These are phyloP conservation scores for Halichoerus grypus DNA, from an alignment of 2,113 vertebrate genomes.

Conservation along the genomic window DNA sequence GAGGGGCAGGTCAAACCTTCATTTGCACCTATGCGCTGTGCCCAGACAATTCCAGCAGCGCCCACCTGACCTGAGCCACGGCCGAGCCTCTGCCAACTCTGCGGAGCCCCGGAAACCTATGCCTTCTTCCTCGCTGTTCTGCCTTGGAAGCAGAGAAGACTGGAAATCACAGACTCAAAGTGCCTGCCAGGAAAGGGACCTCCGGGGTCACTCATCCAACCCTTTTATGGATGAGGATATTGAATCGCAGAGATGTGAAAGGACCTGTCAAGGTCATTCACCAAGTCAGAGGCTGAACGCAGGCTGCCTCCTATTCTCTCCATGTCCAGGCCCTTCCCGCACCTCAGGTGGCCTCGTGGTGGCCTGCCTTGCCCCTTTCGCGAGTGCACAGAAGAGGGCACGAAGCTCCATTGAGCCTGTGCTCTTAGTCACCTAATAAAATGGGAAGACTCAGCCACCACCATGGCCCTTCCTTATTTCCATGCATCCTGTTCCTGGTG, in stretches of 20 bases:
- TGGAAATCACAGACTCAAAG: background rate
- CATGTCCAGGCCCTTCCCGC: background rate
- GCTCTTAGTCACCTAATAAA: slow-evolving; percentile 49
- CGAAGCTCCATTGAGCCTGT: background rate
- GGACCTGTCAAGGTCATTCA: background rate
- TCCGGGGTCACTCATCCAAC: fast-evolving
- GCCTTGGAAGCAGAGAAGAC: background rate
- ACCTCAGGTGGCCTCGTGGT: background rate
- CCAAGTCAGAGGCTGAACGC: background rate
- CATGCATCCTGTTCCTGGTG: background rate
- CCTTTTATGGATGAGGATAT: too few relatives aligned
- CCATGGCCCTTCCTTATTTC: background rate
- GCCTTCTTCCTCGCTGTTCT: background rate
- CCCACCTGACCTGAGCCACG: fast-evolving
- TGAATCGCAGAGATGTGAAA: too few relatives aligned
- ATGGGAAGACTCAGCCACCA: background rate
- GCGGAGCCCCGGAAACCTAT: background rate
- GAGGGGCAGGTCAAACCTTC: too few relatives aligned
- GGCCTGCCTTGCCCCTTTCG: fast-evolving
- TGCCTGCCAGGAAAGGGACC: background rate
- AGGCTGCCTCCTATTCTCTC: background rate
- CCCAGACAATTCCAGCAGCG: fast-evolving
- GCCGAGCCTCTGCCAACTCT: fast-evolving
- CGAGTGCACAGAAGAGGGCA: background rate
- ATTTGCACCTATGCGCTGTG: fast-evolving